Conservation (phyloP, 2,113 vertebrate species). For the Neopipo cinnamomea region DNA sequence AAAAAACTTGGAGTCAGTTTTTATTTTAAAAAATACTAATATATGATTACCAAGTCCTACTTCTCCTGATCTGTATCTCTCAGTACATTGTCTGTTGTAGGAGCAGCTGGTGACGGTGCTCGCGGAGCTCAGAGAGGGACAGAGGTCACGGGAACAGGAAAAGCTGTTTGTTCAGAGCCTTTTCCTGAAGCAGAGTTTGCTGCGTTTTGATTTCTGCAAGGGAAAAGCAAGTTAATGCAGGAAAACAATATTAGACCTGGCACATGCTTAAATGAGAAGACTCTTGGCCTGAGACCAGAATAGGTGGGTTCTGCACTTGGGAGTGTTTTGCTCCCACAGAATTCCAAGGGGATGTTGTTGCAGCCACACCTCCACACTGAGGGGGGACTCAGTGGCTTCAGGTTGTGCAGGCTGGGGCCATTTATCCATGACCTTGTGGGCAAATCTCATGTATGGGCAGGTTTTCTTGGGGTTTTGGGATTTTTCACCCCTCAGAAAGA, state of each 20-base stretch:
- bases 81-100: conserved; percentile 19
- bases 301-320: neutral
- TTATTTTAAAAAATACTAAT: conserved; percentile 65
- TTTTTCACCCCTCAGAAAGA: neutral
- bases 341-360: neutral
- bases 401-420: neutral
- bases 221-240: neutral
- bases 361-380: neutral
- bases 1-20: conserved; percentile 72
- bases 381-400: neutral
- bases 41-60: conserved; percentile 58
- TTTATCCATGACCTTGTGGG: neutral
- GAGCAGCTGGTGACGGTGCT: neutral
- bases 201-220: neutral
- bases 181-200: neutral
- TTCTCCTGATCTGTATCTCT: conserved; percentile 29
- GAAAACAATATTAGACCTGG: neutral
- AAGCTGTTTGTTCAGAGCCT: neutral
- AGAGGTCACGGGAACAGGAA: neutral
- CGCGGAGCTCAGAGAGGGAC: neutral
- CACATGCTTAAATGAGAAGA: neutral
- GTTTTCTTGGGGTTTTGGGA: neutral
- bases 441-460: neutral
- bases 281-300: neutral
- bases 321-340: neutral